A percentile compares a stretch with the other conserved stretches of the same genome.
Evolutionary conservation across 2,888 invertebrate genomes (phyloP).

Genomic region (Leptinotarsa juncta): DNA sequence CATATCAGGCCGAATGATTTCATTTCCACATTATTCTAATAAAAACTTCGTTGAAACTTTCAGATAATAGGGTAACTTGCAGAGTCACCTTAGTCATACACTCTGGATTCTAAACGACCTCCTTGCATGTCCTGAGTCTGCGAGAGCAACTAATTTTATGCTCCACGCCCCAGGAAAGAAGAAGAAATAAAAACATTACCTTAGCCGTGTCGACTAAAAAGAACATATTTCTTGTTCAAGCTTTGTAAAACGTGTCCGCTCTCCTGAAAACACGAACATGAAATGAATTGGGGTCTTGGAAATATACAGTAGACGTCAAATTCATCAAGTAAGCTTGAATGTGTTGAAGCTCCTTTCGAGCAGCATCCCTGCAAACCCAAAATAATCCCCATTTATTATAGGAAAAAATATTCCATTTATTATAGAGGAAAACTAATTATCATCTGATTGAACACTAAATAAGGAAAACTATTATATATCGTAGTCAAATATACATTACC

Average conservation of each 20-base stretch:
- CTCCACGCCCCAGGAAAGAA: constrained; percentile 52
- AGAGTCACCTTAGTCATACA: constrained; percentile 59
- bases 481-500: no score
- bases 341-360: background rate
- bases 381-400: background rate
- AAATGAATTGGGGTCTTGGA: constrained; percentile 18
- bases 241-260: constrained; percentile 36
- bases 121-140: constrained; percentile 55
- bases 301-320: constrained; percentile 22
- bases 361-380: background rate
- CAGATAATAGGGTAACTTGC: constrained; percentile 56
- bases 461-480: no score
- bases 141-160: constrained; percentile 58
- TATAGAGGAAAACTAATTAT: no score
- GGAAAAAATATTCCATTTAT: no score
- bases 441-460: no score
- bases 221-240: constrained; percentile 50
- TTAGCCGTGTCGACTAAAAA: constrained; percentile 47
- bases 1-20: constrained; percentile 44
- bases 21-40: constrained; percentile 42
- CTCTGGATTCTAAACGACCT: constrained; percentile 57
- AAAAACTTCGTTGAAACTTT: constrained; percentile 47
- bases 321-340: constrained; percentile 23
- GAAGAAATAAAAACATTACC: constrained; percentile 51
- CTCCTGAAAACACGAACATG: constrained; percentile 20